Evolutionary conservation across 1,140 invertebrate genomes (phyloP).

Genomic region (Sarcophaga bullata): DNA sequence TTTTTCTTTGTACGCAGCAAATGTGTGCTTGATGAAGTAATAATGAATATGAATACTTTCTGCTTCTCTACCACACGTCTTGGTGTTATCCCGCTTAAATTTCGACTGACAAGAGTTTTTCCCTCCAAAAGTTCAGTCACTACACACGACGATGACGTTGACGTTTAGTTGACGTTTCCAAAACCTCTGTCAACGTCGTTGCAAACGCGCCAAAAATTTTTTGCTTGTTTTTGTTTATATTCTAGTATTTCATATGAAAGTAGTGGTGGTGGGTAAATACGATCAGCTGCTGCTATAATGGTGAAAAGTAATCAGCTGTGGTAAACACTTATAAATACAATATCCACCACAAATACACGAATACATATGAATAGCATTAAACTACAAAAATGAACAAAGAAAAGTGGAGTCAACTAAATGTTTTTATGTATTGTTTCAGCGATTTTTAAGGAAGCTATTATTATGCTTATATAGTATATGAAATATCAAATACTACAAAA

Average conservation of each 20-base stretch:
- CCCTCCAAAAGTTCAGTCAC: constrained; percentile 46
- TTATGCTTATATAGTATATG: too few relatives aligned
- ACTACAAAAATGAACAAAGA: background rate
- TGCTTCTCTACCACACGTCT: constrained; percentile 34
- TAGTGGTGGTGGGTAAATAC: background rate
- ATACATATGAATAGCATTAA: background rate
- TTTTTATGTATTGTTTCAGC: too few relatives aligned
- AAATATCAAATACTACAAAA: too few relatives aligned
- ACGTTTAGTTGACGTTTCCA: constrained; percentile 30
- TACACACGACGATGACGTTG: constrained; percentile 29
- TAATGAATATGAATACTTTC: background rate
- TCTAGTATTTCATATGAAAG: background rate
- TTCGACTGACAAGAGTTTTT: constrained; percentile 43
- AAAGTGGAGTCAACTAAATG: background rate
- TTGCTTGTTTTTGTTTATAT: constrained; percentile 34
- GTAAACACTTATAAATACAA: background rate
- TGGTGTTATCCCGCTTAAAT: constrained; percentile 45
- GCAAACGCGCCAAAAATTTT: constrained; percentile 41
- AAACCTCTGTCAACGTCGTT: constrained; percentile 38
- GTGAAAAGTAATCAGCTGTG: constrained; percentile 15
- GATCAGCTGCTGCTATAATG: background rate
- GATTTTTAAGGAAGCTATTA: too few relatives aligned
- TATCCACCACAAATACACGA: background rate
- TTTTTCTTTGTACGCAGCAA: constrained; percentile 26
- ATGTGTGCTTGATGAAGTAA: constrained; percentile 27